Conservation (phyloP, 2,113 vertebrate species). For the Dromaius novaehollandiae region DNA sequence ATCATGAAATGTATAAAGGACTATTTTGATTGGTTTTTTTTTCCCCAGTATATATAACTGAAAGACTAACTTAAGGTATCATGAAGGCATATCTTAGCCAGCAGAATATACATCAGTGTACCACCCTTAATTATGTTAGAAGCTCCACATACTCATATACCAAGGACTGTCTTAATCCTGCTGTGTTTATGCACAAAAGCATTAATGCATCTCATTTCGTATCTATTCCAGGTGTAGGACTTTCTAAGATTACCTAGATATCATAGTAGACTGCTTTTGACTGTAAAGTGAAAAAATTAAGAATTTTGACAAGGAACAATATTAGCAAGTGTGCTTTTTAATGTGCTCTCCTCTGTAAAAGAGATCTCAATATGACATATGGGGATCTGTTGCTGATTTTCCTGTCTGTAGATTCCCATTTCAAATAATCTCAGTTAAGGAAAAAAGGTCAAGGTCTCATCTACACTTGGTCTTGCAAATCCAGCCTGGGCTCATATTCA, state of each 20-base stretch:
- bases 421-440: not conserved
- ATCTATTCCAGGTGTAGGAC: not conserved
- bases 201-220: not conserved
- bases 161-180: not conserved
- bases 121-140: not conserved
- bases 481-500: not conserved
- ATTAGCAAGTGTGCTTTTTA: not conserved
- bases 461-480: not conserved
- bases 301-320: not conserved
- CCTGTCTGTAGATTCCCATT: not conserved
- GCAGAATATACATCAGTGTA: not conserved
- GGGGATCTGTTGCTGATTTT: not conserved
- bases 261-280: not conserved
- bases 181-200: not conserved
- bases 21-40: not conserved
- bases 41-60: not conserved
- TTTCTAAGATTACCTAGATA: not conserved
- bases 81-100: not conserved
- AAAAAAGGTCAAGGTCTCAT: not conserved
- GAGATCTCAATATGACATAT: not conserved
- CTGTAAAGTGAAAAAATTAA: not conserved
- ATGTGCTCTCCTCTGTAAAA: not conserved
- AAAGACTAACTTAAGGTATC: not conserved
- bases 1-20: not conserved
- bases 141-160: not conserved